Evolutionary conservation across 2,113 vertebrate species (phyloP).

Genomic region (Coptodon bakossiorum): DNA sequence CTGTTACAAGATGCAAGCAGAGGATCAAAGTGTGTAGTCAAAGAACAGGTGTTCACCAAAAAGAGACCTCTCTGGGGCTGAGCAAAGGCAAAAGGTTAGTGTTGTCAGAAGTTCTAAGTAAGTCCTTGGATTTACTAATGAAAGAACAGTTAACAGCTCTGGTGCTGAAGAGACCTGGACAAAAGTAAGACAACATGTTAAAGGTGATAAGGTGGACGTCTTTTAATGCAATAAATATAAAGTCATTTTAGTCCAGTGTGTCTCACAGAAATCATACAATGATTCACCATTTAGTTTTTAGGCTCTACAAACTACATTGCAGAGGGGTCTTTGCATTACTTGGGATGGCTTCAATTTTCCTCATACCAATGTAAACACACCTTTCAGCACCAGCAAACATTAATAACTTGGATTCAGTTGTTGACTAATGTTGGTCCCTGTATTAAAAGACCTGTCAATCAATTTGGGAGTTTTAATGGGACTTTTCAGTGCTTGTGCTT

Average conservation of each 20-base stretch:
- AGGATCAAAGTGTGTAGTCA: background rate
- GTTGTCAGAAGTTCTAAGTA: background rate
- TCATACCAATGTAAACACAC: constrained; percentile 47
- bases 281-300: background rate
- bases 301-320: background rate
- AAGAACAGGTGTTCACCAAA: constrained; percentile 1
- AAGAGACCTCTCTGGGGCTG: background rate
- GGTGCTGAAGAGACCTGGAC: background rate
- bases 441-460: constrained; percentile 37
- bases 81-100: background rate
- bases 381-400: constrained; percentile 48
- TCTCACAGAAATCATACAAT: background rate
- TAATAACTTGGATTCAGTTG: constrained; percentile 41
- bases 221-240: background rate
- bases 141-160: constrained; percentile 18
- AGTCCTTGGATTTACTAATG: background rate
- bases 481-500: background rate
- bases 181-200: background rate
- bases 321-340: constrained; percentile 1
- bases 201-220: background rate
- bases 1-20: background rate
- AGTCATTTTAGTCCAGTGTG: background rate
- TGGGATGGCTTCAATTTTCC: constrained; percentile 9
- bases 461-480: background rate
- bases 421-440: constrained; percentile 1